phyloP scores from a whole-genome alignment of 2,797 vertebrate genomes.

The Hippopotamyrus pictus region DNA sequence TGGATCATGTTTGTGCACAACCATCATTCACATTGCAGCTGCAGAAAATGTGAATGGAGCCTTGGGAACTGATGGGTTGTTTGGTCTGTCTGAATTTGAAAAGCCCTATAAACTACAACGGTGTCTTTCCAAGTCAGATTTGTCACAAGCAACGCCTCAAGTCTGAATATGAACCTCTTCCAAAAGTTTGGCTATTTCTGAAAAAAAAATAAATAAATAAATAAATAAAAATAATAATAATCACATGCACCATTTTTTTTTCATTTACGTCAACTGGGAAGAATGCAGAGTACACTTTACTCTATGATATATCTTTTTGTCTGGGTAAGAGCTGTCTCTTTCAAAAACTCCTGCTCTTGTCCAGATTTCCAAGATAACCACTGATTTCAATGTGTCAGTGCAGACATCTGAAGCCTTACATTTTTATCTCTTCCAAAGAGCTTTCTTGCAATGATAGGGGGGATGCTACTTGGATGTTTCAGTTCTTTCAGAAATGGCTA shows the following conservation, averaged over 20 bases:
- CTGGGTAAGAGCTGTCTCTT: neutral
- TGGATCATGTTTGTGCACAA: neutral
- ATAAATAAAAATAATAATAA: neutral
- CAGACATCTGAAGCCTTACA: neutral
- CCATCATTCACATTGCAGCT: neutral
- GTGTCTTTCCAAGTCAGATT: neutral
- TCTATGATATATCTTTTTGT: neutral
- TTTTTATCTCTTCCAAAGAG: neutral
- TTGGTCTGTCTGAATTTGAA: neutral
- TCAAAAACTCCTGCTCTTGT: neutral
- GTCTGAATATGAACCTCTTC: neutral
- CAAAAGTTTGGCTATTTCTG: neutral
- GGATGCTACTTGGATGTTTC: neutral
- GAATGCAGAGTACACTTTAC: neutral
- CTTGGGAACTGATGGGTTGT: neutral
- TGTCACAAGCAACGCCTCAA: neutral
- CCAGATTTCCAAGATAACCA: neutral
- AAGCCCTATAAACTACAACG: neutral
- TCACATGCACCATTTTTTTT: neutral
- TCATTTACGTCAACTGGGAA: neutral
- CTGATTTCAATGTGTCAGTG: neutral
- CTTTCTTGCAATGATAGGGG: neutral
- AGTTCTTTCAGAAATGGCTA: neutral
- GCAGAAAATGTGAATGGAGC: neutral
- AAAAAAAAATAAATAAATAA: too few relatives aligned